Evolutionary conservation across 1,140 invertebrate species (phyloP).

Genomic region (Steinernema khuongi): DNA sequence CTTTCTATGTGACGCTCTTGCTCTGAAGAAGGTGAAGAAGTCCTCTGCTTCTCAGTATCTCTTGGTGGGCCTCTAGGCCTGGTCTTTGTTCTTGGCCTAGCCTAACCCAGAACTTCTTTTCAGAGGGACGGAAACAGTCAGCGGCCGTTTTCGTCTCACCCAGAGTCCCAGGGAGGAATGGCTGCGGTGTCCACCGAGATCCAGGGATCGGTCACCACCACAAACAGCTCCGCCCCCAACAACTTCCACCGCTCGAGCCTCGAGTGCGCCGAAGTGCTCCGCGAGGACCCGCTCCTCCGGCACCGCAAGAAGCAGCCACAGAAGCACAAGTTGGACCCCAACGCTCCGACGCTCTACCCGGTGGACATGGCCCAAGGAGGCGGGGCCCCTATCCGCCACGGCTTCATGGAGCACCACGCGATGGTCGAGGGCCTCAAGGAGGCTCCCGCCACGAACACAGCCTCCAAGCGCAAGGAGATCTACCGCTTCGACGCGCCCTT

Average conservation of each 20-base stretch:
- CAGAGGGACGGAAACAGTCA: slow-evolving; percentile 47
- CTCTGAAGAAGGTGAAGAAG: too few relatives aligned
- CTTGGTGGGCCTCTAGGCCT: too few relatives aligned
- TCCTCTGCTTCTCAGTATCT: too few relatives aligned
- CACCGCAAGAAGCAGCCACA: slow-evolving; percentile 10
- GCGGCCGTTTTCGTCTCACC: not conserved
- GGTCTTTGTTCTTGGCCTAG: not conserved
- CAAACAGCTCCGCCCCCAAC: not conserved
- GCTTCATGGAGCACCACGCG: not conserved
- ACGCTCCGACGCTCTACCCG: not conserved
- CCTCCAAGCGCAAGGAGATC: slow-evolving; percentile 67
- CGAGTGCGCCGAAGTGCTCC: not conserved
- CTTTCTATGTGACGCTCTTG: too few relatives aligned
- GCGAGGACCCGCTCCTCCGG: not conserved
- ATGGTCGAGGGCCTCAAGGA: not conserved
- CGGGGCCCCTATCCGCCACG: not conserved
- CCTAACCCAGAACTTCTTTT: slow-evolving; percentile 5
- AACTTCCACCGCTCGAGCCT: not conserved
- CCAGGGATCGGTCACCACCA: not conserved
- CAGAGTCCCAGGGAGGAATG: not conserved
- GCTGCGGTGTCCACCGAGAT: not conserved
- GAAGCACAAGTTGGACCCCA: not conserved
- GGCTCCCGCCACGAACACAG: not conserved
- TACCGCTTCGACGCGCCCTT: slow-evolving; percentile 94
- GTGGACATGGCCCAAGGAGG: not conserved